These are phyloP conservation scores for Cheilosia vernalis DNA, from an alignment of 2,888 invertebrate genomes.

Conservation along the genomic window DNA sequence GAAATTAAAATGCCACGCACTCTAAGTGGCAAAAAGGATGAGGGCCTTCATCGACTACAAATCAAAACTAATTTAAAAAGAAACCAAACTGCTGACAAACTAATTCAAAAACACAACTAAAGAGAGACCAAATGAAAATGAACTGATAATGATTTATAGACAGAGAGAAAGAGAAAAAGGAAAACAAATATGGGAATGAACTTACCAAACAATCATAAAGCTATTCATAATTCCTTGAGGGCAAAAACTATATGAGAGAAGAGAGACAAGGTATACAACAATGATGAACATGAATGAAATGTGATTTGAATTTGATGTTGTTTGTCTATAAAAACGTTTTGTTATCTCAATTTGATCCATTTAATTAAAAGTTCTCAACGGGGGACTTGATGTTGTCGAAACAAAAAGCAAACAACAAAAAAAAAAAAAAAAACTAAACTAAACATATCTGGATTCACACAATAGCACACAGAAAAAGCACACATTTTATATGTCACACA, in stretches of 20 bases:
- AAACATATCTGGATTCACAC: slow-evolving; percentile 45
- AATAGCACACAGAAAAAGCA: slow-evolving; percentile 55
- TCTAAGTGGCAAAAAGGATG: slow-evolving; percentile 1
- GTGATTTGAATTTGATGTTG: slow-evolving; percentile 54
- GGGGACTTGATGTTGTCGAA: slow-evolving; percentile 58
- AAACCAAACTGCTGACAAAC: slow-evolving; percentile 22
- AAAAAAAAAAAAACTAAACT: slow-evolving; percentile 13
- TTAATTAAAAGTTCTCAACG: slow-evolving; percentile 30
- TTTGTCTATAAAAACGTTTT: slow-evolving; percentile 26
- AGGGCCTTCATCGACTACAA: slow-evolving; percentile 26
- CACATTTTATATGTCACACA: slow-evolving; percentile 14
- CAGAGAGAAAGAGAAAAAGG: slow-evolving; percentile 42
- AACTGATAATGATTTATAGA: slow-evolving; percentile 48
- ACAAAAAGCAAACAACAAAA: slow-evolving; percentile 28
- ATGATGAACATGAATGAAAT: slow-evolving; percentile 76
- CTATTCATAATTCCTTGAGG: slow-evolving; percentile 94
- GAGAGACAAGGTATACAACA: slow-evolving; percentile 77
- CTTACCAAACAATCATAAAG: slow-evolving; percentile 95
- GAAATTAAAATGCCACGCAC: neutral
- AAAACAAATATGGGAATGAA: slow-evolving; percentile 79
- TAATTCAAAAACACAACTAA: slow-evolving; percentile 35
- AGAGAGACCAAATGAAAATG: slow-evolving; percentile 55
- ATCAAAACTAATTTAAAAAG: slow-evolving; percentile 32
- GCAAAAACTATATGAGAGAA: slow-evolving; percentile 87
- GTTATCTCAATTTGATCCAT: slow-evolving; percentile 58